These are phyloP conservation scores for Squalus acanthias DNA, from an alignment of 2,797 vertebrate species.

Conservation along the genomic window DNA sequence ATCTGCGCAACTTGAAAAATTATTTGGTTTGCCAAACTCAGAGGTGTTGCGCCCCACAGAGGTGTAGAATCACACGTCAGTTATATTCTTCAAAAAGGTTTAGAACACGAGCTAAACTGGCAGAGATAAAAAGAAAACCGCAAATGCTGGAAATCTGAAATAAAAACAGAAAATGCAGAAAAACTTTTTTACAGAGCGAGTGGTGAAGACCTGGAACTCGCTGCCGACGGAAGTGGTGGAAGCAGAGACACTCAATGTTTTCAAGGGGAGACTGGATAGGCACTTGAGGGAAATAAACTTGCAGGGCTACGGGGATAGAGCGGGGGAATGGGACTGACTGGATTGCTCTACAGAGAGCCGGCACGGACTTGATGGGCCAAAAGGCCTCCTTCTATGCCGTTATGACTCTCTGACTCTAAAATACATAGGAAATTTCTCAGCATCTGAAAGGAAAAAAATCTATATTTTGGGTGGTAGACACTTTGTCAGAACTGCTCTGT, in stretches of 20 bases:
- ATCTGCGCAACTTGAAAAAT: background rate
- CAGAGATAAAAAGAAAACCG: background rate
- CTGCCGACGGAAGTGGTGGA: no score
- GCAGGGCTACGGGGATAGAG: no score
- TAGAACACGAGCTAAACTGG: background rate
- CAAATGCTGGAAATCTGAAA: background rate
- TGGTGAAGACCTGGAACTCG: no score
- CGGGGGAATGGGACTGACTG: no score
- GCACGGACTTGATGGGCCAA: no score
- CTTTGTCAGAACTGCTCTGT: background rate
- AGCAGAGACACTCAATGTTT: no score
- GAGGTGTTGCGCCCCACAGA: slow-evolving; percentile 22
- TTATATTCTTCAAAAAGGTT: background rate
- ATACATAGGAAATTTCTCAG: background rate
- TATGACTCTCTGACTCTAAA: background rate
- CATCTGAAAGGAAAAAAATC: background rate
- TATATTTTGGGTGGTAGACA: background rate
- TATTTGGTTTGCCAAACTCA: background rate
- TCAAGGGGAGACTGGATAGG: no score
- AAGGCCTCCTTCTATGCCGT: no score
- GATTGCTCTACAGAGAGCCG: no score
- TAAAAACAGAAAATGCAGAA: background rate
- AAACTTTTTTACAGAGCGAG: no score
- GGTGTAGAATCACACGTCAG: background rate
- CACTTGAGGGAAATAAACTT: no score